Evolutionary conservation across 2,113 vertebrate genomes (phyloP).

Genomic region (Trematocara macrostoma): DNA sequence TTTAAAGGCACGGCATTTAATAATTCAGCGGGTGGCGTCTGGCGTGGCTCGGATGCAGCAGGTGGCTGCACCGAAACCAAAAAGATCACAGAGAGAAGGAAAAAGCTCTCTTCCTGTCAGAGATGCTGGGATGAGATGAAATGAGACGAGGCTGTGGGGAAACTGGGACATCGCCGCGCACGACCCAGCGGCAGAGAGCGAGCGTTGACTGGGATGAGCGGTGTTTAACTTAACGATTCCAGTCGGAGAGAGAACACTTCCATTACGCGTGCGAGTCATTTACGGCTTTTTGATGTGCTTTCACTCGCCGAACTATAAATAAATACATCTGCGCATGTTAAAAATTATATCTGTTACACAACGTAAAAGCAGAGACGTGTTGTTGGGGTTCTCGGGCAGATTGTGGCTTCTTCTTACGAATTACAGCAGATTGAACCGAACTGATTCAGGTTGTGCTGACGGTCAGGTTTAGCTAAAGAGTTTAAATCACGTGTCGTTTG

Average conservation of each 20-base stretch:
- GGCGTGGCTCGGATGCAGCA: constrained; percentile 33
- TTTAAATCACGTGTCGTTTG: not conserved
- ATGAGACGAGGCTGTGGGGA: not conserved
- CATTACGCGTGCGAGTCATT: not conserved
- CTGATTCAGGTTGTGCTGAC: not conserved
- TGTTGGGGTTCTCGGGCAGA: not conserved
- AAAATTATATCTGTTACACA: not conserved
- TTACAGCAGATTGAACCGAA: not conserved
- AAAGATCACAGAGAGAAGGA: constrained; percentile 1
- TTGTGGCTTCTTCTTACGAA: not conserved
- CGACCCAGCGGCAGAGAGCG: not conserved
- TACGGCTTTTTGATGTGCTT: not conserved
- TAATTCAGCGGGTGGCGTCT: constrained; percentile 31
- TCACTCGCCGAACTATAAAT: not conserved
- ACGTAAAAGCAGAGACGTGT: not conserved
- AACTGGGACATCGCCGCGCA: not conserved
- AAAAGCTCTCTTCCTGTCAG: not conserved
- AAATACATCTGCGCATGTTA: not conserved
- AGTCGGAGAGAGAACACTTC: not conserved
- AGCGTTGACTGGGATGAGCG: not conserved
- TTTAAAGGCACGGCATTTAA: constrained; percentile 18
- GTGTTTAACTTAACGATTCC: not conserved
- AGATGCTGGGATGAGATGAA: not conserved
- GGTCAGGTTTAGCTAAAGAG: not conserved
- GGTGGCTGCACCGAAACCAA: constrained; percentile 12